Base-by-base conservation (phyloP, 2,113 vertebrate species). In the Larimichthys crocea region DNA sequence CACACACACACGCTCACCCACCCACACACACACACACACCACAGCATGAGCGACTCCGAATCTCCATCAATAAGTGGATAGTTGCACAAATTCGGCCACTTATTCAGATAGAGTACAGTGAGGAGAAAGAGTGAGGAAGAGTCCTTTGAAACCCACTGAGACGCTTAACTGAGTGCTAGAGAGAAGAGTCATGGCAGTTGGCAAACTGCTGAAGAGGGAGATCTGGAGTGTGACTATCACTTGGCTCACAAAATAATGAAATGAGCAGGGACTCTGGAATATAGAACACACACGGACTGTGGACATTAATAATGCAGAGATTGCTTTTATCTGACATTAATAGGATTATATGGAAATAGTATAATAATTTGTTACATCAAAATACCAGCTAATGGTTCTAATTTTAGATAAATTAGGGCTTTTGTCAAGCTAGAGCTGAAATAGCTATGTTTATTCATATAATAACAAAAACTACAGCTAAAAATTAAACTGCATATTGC, bases 131-230 rank as follows among this genome's bases (percentile, higher is more conserved):
- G 85, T 1, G 56, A 76, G 56, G 52, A 69, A 49, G 65, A 86
- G 64, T 77, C 83, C 64, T 86, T 87, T 83, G 81, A 90, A 90
- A 74, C 78, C 84, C 66, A 79, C 77, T 70, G 86, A 88, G 86
- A 76, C 78, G 68, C 82, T 87, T 85, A 48, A 85, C 57, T 52
- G 82, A 85, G 72, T 70, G 86, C 55, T 55, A 31, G 59, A 77
- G 56, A 80, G 64, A 68, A 31, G 77, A 79, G 75, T 79, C 79
- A 56, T 63, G 66, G 62, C 75, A 66, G 75, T 53, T 85, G 80
- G 78, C 57, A 89, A 74, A 81, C 74, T 71, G 79, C 76, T 86
- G 80, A 77, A 86, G 80, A 64, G 50, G 65, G 60, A 67, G 56
- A 76, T 84, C 73, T 79, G 79, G 76, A 88, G 79, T 68, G 75